Base-by-base conservation (phyloP, 2,888 invertebrate species). In the Halictus ligatus region DNA sequence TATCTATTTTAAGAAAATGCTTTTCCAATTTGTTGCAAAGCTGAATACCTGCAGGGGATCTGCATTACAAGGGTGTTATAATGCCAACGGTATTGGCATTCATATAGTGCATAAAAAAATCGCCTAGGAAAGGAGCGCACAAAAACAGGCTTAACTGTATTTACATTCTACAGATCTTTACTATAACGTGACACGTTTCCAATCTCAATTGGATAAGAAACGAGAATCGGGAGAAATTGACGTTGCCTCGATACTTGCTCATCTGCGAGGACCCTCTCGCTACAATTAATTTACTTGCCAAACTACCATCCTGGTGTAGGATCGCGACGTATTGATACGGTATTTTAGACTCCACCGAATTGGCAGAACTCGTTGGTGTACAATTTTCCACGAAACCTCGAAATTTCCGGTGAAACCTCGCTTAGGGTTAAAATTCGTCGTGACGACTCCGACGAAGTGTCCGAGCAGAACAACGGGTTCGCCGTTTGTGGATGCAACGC, bases 401-500 rank as follows among this genome's bases (percentile, higher is more conserved):
- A 10, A 10, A 21, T 54, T 8, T 54, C 18, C 21, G 8, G 21
- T 10, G 54, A 54, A 54, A 10, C 54, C 21, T 8, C 54, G 10
- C 10, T 60, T 10, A 15, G 18, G 7, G 60, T n/a, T n/a, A 43
- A 58, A 25, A 58, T 8, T 21, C 25, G 35, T 18, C 50, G 75
- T 74, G 69, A 75, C 77, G 71, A 71, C 69, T 60, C 58, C 73
- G 29, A 29, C 13, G 67, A 67, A 29, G 35, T 15, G 29, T 18
- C 67, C 15, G 18, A 18, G 43, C 29, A 43, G 77, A 58, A 78
- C 64, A 77, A 84, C 84, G 58, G 74, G 43, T 46, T 40, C 78
- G 76, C 73, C 73, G 77, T 76, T 74, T 73, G 58, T 77, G 58
- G 46, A 81, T 43, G 76, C 54, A 35, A 78, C 81, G 76, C 81